A percentile compares a stretch with the other conserved stretches of the same genome.
These are phyloP conservation scores for Synchiropus splendidus DNA, from an alignment of 2,113 vertebrate species.

Conservation along the genomic window DNA sequence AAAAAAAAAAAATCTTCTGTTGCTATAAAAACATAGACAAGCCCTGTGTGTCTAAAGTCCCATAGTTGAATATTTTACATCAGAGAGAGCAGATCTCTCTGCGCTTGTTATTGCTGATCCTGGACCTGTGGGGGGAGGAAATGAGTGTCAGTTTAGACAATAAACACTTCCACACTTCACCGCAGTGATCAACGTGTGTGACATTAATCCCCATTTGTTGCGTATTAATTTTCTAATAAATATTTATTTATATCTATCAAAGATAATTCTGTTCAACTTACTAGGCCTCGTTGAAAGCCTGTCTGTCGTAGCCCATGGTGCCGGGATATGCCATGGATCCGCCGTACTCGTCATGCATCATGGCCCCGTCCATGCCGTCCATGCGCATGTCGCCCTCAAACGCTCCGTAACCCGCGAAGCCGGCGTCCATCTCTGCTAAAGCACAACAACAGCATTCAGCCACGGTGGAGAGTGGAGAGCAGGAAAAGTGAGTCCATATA, in stretches of 20 bases:
- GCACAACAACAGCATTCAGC: constrained; percentile 26
- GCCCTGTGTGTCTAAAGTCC: no score
- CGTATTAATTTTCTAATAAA: no score
- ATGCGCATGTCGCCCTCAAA: constrained; percentile 28
- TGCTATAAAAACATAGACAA: constrained; percentile 55
- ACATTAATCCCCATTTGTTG: no score
- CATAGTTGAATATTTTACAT: no score
- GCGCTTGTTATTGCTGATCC: neutral
- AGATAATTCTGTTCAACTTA: no score
- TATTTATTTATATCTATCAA: no score
- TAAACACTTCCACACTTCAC: no score
- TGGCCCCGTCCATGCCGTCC: constrained; percentile 19
- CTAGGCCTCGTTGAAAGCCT: neutral
- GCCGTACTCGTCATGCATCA: constrained; percentile 41
- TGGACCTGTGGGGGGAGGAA: constrained; percentile 2
- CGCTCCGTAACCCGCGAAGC: constrained; percentile 8
- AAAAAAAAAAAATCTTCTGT: constrained; percentile 44
- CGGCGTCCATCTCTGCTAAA: constrained; percentile 51
- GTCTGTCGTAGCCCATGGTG: constrained; percentile 25
- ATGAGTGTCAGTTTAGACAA: no score
- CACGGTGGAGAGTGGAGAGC: constrained; percentile 3
- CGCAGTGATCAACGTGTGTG: no score
- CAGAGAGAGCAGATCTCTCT: constrained; percentile 22
- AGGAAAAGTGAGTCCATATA: constrained; percentile 25
- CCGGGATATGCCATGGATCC: neutral